Conservation (phyloP, 2,888 invertebrate genomes). For the Dasypolia templi region DNA sequence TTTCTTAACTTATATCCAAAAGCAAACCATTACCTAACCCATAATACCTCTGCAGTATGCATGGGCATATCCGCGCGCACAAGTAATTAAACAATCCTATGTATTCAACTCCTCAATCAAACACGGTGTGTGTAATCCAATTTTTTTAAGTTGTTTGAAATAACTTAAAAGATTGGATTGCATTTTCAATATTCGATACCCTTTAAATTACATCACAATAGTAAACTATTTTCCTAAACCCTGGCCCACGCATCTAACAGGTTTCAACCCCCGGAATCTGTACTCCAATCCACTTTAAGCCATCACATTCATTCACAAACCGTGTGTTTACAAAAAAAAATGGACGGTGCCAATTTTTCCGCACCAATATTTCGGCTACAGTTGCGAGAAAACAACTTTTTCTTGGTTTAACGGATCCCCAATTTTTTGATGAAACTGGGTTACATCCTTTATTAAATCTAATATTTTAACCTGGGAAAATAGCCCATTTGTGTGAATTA, state of each 20-base stretch:
- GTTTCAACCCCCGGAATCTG: background rate
- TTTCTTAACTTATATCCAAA: background rate
- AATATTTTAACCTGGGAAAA: background rate
- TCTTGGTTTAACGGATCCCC: background rate
- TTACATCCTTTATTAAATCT: background rate
- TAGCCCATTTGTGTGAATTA: too few relatives aligned
- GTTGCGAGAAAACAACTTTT: background rate
- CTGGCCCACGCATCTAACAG: background rate
- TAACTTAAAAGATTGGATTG: background rate
- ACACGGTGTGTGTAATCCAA: too few relatives aligned
- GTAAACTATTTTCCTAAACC: background rate
- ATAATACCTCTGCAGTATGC: background rate
- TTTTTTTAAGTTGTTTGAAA: too few relatives aligned
- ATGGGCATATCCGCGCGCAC: background rate
- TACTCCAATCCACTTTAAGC: conserved; percentile 16
- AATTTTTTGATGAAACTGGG: background rate
- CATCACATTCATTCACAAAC: conserved; percentile 38
- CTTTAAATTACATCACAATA: background rate
- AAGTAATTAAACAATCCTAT: background rate
- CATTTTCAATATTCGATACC: background rate
- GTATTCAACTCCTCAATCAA: background rate
- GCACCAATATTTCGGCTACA: conserved; percentile 12
- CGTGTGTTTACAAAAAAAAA: conserved; percentile 12
- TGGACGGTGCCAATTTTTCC: conserved; percentile 31
- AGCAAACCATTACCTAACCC: background rate